Evolutionary conservation across 2,113 vertebrate species (phyloP).

Genomic region (Setophaga coronata): DNA sequence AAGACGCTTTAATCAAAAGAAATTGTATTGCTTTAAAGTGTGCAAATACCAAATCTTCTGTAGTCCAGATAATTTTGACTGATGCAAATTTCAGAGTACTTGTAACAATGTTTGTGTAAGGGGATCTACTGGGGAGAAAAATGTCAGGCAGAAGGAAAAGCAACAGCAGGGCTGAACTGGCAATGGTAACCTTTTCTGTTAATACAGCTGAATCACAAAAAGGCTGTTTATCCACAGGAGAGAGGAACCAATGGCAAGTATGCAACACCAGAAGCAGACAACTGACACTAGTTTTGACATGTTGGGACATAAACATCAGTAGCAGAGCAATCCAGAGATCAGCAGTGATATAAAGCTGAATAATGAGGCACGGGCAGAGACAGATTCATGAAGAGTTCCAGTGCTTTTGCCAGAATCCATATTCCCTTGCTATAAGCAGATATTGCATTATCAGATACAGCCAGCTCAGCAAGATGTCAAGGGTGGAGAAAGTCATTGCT

Average conservation of each 20-base stretch:
- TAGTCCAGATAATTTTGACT: neutral
- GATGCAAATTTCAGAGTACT: neutral
- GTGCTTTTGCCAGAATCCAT: neutral
- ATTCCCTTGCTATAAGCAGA: constrained; percentile 4
- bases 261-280: neutral
- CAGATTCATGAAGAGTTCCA: neutral
- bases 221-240: neutral
- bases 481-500: constrained; percentile 58
- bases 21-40: neutral
- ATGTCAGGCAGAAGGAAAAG: neutral
- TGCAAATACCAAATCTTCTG: neutral
- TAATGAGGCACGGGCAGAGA: neutral
- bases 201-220: neutral
- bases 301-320: neutral
- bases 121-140: neutral
- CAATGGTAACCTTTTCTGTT: neutral
- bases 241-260: neutral
- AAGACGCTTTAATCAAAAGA: neutral
- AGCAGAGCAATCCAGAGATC: neutral
- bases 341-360: neutral
- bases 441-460: neutral
- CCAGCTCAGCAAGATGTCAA: constrained; percentile 55
- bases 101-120: neutral
- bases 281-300: neutral
- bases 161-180: neutral